phyloP scores from a whole-genome alignment of 2,888 invertebrate genomes.

The Synergus laeviventris region DNA sequence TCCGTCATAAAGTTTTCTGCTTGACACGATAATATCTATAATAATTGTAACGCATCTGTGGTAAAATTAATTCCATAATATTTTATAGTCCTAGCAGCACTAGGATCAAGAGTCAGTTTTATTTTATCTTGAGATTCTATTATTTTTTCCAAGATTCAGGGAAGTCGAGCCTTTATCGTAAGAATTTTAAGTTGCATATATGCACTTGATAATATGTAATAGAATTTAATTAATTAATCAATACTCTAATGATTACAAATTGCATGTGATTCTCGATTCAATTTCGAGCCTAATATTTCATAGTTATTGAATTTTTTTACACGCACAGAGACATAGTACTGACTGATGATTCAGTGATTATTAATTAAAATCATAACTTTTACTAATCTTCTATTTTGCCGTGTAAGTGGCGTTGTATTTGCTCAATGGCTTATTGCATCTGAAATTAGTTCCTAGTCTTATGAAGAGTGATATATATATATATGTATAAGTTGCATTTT shows the following conservation, averaged over 20 bases:
- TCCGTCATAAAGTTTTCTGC: conserved; percentile 51
- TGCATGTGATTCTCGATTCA: not conserved
- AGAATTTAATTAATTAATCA: conserved; percentile 16
- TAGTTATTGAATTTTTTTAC: conserved; percentile 32
- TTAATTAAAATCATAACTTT: conserved; percentile 7
- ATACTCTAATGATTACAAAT: not conserved
- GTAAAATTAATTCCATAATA: conserved; percentile 35
- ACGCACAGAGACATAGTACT: conserved; percentile 17
- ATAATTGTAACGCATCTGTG: conserved; percentile 34
- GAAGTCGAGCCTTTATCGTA: conserved; percentile 43
- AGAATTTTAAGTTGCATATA: conserved; percentile 14
- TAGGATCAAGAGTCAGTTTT: conserved; percentile 47
- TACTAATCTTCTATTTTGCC: not conserved
- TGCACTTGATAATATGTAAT: conserved; percentile 13
- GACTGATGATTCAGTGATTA: conserved; percentile 35
- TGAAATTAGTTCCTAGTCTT: conserved; percentile 73
- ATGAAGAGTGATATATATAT: conserved; percentile 69
- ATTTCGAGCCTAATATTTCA: not conserved
- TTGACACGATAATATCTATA: conserved; percentile 24
- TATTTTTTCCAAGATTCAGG: conserved; percentile 44
- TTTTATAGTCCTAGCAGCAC: conserved; percentile 41
- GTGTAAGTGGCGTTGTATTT: conserved; percentile 32
- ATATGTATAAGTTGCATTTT: conserved; percentile 63
- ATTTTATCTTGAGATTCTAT: conserved; percentile 46
- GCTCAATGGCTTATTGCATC: conserved; percentile 52